Evolutionary conservation across 2,797 vertebrate genomes (phyloP), one percentile per base, ranked within the genome.

Genomic region (Mormyrus hasselquistii): DNA sequence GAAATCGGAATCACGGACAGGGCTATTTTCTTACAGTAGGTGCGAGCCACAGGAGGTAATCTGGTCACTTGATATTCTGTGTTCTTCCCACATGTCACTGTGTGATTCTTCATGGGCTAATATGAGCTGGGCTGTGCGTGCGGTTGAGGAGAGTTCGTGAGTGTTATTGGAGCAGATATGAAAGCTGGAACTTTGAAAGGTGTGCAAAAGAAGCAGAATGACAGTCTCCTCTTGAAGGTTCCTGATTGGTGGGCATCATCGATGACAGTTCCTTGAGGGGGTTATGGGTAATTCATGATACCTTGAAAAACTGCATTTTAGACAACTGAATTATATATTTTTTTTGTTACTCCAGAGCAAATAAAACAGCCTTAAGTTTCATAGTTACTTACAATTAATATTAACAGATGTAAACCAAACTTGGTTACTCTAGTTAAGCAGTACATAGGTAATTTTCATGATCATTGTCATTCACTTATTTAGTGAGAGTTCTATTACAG

Each of bases 241-340:
- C 90, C 62, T 90, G 90, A 91, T 89, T 89, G 90, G 89, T 90
- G 87, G 52, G 38, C 65, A 89, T 91, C 90, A 91, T 91, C 89
- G 90, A 89, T 92, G 90, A 91, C 88, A 89, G 57, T 91, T 88
- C 88, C 53, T 19, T 50, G 0, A 57, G 57, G 90, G 90, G 29
- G 47, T 65, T 41, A 4, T 76, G 90, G 88, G 88, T 86, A 89
- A 90, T 90, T 89, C 87, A 76, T 90, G 90, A 79, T 88, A 90
- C 82, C 29, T 87, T 49, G 49, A 88, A 88, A 90, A 86, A 88
- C 34, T 87, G 52, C 19, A 87, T 88, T 87, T 89, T 69, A 86
- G 65, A 91, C 88, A 87, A 88, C 90, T 91, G 87, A 85, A 90
- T 85, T 22, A 34, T 10, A 19, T 1, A 29, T 25, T 22, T 52